Conservation (phyloP, 2,888 invertebrate species). For the Bhutanitis thaidina region DNA sequence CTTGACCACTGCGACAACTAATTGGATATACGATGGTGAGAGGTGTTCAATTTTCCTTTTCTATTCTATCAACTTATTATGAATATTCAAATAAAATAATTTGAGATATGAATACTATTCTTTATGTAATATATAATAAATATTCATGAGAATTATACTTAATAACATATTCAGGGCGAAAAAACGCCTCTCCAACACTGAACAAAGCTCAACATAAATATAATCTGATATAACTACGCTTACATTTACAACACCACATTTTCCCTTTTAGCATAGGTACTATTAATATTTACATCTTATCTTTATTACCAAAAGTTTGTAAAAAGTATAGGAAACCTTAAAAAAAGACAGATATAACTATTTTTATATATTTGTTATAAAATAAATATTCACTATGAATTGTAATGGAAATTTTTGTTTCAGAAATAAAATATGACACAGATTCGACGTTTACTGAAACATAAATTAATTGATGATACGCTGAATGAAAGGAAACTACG, state of each 20-base stretch:
- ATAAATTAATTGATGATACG: too few species aligned
- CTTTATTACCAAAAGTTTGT: background rate
- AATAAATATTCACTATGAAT: background rate
- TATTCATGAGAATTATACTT: slow-evolving; percentile 47
- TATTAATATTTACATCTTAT: slow-evolving; percentile 29
- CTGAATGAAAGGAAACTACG: too few species aligned
- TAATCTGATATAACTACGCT: slow-evolving; percentile 26
- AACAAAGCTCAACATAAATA: slow-evolving; percentile 61
- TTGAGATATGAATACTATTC: slow-evolving; percentile 55
- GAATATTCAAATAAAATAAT: too few species aligned
- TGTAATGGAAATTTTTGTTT: background rate
- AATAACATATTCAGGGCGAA: slow-evolving; percentile 43
- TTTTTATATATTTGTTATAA: background rate
- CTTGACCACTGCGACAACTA: too few species aligned
- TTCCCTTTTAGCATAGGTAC: slow-evolving; percentile 28
- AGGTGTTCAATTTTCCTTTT: too few species aligned
- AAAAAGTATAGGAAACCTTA: background rate
- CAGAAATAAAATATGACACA: too few species aligned
- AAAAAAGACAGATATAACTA: background rate
- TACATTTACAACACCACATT: slow-evolving; percentile 21
- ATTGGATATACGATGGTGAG: too few species aligned
- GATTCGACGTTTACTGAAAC: too few species aligned
- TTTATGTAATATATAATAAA: slow-evolving; percentile 69
- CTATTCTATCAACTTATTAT: too few species aligned
- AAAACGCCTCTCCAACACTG: slow-evolving; percentile 51